Conservation (phyloP, 1,140 invertebrate species). For the Manduca sexta region DNA sequence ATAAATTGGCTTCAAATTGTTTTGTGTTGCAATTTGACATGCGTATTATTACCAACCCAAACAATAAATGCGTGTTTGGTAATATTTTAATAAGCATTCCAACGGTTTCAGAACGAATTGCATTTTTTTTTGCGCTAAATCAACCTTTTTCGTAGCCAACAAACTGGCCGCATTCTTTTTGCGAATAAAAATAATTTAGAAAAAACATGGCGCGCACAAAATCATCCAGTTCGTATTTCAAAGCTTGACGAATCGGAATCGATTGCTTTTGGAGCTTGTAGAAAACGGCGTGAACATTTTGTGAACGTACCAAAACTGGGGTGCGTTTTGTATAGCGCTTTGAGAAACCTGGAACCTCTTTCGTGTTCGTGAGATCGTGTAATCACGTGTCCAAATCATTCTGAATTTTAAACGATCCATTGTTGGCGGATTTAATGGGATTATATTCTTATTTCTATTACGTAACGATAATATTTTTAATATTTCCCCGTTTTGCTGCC, state of each 20-base stretch:
- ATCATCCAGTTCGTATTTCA: constrained; percentile 20
- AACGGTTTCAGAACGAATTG: neutral
- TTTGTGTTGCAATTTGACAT: constrained; percentile 11
- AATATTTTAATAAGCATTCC: too few species aligned
- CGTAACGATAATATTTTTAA: too few species aligned
- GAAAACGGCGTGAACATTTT: constrained; percentile 14
- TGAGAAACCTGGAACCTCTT: constrained; percentile 13
- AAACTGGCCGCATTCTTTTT: neutral
- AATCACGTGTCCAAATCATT: constrained; percentile 3
- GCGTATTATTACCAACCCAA: constrained; percentile 13
- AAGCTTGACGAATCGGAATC: constrained; percentile 30
- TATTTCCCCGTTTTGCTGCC: too few species aligned
- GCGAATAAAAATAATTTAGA: neutral
- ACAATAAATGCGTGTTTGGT: neutral
- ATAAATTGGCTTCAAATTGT: constrained; percentile 6
- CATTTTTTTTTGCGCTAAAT: neutral
- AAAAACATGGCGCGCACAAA: neutral
- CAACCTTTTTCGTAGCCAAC: too few species aligned
- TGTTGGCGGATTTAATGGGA: too few species aligned
- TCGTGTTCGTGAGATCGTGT: constrained; percentile 19
- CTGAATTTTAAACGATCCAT: too few species aligned
- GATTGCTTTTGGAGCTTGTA: constrained; percentile 19
- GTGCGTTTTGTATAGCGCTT: constrained; percentile 16
- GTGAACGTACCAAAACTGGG: constrained; percentile 15
- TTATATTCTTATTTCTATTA: too few species aligned